A percentile compares a stretch with the other conserved stretches of the same genome.
These are phyloP conservation scores for Anoura caudifer DNA, from an alignment of 2,113 vertebrate species.

Conservation along the genomic window DNA sequence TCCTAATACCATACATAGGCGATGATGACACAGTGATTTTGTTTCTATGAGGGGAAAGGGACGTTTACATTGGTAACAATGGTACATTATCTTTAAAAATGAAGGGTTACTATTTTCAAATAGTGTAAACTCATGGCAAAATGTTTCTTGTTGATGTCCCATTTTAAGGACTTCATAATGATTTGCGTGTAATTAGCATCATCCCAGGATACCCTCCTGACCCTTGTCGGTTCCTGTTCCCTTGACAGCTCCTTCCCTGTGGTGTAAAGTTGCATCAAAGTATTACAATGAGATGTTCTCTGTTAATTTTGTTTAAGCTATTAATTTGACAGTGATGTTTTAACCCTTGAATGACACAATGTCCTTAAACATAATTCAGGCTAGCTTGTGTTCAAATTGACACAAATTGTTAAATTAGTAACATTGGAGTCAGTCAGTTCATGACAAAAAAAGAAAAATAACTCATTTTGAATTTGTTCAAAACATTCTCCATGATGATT, in stretches of 20 bases:
- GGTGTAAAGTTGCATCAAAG: background rate
- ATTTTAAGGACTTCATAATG: background rate
- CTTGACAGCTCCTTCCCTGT: background rate
- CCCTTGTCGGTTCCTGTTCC: background rate
- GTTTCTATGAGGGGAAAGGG: background rate
- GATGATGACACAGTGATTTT: background rate
- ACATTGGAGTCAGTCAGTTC: background rate
- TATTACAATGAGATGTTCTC: background rate
- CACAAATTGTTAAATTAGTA: background rate
- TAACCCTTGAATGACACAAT: background rate
- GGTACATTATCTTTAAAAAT: background rate
- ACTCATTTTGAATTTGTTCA: background rate
- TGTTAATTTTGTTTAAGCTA: background rate
- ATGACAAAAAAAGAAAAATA: constrained; percentile 19
- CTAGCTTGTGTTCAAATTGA: background rate
- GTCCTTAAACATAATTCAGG: constrained; percentile 27
- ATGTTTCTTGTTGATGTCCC: background rate
- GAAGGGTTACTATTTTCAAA: background rate
- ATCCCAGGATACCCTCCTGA: background rate
- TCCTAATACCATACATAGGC: background rate
- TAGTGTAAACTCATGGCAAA: background rate
- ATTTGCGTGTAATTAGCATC: background rate
- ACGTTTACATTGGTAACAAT: constrained; percentile 1
- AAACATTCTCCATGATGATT: background rate
- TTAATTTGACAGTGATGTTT: constrained; percentile 17